These are phyloP conservation scores for Lithophane semibrunnea DNA, from an alignment of 2,888 invertebrate genomes.

Conservation along the genomic window DNA sequence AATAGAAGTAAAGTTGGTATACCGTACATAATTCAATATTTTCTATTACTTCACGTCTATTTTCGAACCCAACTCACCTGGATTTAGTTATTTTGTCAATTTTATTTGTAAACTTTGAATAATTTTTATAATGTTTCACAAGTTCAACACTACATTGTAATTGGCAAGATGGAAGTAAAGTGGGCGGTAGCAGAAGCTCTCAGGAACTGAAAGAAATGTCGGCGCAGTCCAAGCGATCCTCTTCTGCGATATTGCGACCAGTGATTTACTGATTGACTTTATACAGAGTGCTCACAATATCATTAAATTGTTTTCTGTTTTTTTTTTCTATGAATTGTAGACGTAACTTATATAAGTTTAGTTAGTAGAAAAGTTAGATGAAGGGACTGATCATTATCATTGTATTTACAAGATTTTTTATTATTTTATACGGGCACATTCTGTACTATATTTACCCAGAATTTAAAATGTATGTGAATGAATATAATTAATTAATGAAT, in stretches of 20 bases:
- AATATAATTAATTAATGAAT: too few relatives aligned
- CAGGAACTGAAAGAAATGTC: constrained; percentile 54
- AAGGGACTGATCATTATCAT: not conserved
- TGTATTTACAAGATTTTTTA: not conserved
- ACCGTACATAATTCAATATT: not conserved
- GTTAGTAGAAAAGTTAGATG: not conserved
- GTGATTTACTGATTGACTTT: constrained; percentile 60
- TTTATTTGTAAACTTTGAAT: not conserved
- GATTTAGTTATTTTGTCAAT: not conserved
- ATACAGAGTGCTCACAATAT: constrained; percentile 56
- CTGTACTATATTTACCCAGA: not conserved
- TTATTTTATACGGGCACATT: not conserved
- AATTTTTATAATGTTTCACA: not conserved
- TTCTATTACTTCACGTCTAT: not conserved
- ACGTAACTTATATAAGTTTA: not conserved
- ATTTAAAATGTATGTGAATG: not conserved
- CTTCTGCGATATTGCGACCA: constrained; percentile 47
- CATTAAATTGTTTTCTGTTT: not conserved
- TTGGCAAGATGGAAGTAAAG: not conserved
- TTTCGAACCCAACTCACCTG: not conserved
- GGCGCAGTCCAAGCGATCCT: constrained; percentile 49
- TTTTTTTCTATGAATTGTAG: not conserved
- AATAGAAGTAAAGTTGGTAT: not conserved
- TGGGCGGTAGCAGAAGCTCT: constrained; percentile 26
- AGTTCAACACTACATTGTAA: constrained; percentile 9